phyloP scores from a whole-genome alignment of 2,888 invertebrate genomes.

The Andrena bucephala region DNA sequence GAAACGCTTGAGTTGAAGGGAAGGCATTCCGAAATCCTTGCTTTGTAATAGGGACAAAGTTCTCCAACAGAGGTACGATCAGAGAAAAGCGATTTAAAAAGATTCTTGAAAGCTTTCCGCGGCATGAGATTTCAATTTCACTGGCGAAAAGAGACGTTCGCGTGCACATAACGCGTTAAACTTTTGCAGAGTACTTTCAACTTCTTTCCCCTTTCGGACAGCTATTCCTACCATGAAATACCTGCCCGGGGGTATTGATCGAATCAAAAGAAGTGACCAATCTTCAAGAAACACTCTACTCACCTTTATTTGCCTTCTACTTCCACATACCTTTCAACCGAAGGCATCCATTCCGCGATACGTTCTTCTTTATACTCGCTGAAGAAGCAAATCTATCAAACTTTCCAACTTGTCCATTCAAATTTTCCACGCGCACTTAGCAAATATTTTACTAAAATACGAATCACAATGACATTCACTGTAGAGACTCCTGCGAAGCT shows the following conservation, averaged over 20 bases:
- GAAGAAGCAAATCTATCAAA: no score
- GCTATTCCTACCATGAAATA: conserved; percentile 34
- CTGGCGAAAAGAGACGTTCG: conserved; percentile 25
- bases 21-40: background rate
- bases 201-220: conserved; percentile 32
- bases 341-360: no score
- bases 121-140: conserved; percentile 48
- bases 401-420: no score
- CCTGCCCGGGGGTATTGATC: background rate
- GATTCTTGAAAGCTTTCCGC: conserved; percentile 37
- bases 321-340: no score
- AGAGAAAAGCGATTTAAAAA: conserved; percentile 41
- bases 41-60: background rate
- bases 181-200: conserved; percentile 40
- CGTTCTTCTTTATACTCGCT: no score
- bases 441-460: no score
- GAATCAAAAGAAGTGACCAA: conserved; percentile 23
- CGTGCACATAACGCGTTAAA: conserved; percentile 36
- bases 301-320: background rate
- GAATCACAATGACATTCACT: no score
- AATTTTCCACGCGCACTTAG: no score
- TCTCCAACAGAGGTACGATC: conserved; percentile 17
- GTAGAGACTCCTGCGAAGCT: no score
- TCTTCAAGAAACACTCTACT: background rate
- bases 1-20: background rate